phyloP scores from a whole-genome alignment of 2,888 invertebrate species.

The Amblyteles armatorius region DNA sequence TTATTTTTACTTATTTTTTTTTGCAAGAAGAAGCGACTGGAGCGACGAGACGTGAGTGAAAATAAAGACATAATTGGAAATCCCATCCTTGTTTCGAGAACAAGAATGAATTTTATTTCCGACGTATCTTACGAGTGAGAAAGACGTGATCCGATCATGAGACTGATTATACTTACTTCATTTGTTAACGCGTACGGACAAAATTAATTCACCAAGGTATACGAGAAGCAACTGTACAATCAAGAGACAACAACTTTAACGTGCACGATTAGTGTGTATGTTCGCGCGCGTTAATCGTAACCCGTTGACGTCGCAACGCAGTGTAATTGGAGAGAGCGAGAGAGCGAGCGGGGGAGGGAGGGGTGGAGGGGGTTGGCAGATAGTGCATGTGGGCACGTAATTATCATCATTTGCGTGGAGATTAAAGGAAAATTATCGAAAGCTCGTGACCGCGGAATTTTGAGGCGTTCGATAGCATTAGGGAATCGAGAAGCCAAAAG shows the following conservation, averaged over 20 bases:
- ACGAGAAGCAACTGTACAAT: constrained; percentile 60
- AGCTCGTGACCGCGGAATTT: constrained; percentile 5
- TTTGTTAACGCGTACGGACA: not conserved
- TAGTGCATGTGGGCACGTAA: constrained; percentile 22
- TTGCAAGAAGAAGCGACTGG: not conserved
- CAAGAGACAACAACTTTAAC: constrained; percentile 40
- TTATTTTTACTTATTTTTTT: not conserved
- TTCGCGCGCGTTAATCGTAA: constrained; percentile 36
- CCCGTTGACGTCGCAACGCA: constrained; percentile 48
- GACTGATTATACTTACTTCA: not conserved
- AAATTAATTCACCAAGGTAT: constrained; percentile 38
- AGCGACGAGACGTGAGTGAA: constrained; percentile 2
- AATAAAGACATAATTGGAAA: not conserved
- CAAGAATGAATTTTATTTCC: not conserved
- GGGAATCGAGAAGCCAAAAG: constrained; percentile 22
- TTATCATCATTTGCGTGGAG: constrained; percentile 42
- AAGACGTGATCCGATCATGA: not conserved
- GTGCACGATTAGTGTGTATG: constrained; percentile 4
- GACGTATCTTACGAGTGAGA: not conserved
- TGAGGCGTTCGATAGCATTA: constrained; percentile 19
- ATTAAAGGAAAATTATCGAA: constrained; percentile 43
- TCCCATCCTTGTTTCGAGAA: not conserved
- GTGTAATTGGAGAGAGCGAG: constrained; percentile 34
- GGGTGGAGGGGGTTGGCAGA: not conserved
- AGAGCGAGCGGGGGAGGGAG: constrained; percentile 5